Conservation (phyloP, 2,888 invertebrate species). For the Nudaria mundana region DNA sequence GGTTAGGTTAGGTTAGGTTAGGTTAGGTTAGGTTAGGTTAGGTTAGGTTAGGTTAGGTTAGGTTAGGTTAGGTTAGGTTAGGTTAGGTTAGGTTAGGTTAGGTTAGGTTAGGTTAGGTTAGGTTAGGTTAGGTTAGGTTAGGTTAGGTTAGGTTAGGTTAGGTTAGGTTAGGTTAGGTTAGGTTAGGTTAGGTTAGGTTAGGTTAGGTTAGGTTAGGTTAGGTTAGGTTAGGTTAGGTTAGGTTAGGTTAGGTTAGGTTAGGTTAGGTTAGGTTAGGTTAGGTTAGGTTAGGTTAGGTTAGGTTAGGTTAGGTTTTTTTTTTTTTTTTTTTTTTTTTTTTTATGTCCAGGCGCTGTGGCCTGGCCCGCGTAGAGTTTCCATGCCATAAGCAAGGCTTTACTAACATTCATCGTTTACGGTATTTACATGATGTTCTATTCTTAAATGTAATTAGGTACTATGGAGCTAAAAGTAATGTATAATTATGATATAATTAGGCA, state of each 20-base stretch:
- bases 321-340: not conserved
- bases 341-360: no score
- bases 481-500: no score
- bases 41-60: constrained; percentile 7
- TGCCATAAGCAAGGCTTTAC: no score
- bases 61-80: constrained; percentile 6
- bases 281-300: constrained; percentile 3
- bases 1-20: constrained; percentile 3
- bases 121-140: constrained; percentile 3
- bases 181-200: constrained; percentile 3
- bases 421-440: no score
- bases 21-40: constrained; percentile 6
- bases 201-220: constrained; percentile 3
- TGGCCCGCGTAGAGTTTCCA: no score
- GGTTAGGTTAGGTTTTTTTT: not conserved
- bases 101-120: constrained; percentile 3
- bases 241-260: constrained; percentile 3
- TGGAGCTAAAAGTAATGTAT: no score
- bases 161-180: constrained; percentile 3
- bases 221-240: constrained; percentile 3
- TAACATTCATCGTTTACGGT: no score
- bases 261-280: constrained; percentile 3
- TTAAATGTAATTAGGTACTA: no score
- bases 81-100: constrained; percentile 3
- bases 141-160: constrained; percentile 3